Evolutionary conservation across 2,113 vertebrate species (phyloP), one percentile per base, ranked within the genome.

Genomic region (Paratilapia polleni): DNA sequence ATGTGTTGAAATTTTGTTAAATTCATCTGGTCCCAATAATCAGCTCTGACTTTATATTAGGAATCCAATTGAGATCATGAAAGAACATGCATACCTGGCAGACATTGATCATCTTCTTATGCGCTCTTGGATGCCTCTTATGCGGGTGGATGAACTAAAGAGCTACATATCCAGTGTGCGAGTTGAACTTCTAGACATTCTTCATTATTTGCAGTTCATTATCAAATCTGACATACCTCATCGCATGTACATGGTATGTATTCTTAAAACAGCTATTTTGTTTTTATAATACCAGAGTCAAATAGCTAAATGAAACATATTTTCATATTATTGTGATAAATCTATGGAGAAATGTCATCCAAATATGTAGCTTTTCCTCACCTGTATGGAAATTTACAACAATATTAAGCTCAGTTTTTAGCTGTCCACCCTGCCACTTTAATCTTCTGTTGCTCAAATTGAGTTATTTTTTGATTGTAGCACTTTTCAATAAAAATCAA

Each of bases 61-160:
- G 0, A 5, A 1, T 20, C 0, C 95, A 1, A 88, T 95, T 26
- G 1, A 34, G 10, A 56, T 85, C 20, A 95, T 96, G 94, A 73
- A 68, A 20, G n/a, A 81, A 0, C 92, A 94, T 77, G 83, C 80
- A 12, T 75, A 94, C 79, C 34, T 97, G 90, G 43, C 92, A 61
- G 28, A 85, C 0, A 31, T 94, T 1, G 95, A 97, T 15, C 17
- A 0, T 7, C 60, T 68, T 2, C 91, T 97, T 70, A 91, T 93
- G 83, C 91, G 61, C 7, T 96, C 96, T 31, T 97, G 97, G 96
- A 90, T 97, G 58, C 94, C 78, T 31, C 56, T 97, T 85, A 78
- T 97, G 24, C 81, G 88, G 54, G 11, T 94, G 34, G 2, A 17
- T 0, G 31, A 20, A 52, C 59, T 97, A 81, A 9, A 28, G 43